Evolutionary conservation across 2,113 vertebrate genomes (phyloP).

Genomic region (Triplophysa rosa): DNA sequence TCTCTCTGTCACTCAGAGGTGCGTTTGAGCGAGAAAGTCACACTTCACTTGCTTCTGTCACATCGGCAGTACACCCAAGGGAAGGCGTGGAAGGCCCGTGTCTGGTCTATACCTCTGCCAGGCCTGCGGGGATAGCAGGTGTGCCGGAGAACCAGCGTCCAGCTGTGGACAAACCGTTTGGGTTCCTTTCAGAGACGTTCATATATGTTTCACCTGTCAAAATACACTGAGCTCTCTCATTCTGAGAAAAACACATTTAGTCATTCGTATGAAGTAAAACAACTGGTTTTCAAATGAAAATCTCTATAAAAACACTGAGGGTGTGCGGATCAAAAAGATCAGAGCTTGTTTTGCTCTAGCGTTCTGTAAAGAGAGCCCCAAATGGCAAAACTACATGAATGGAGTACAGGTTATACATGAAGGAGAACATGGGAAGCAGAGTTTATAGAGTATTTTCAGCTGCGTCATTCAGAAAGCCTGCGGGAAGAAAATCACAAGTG

Average conservation of each 20-base stretch:
- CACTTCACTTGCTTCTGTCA: constrained; percentile 5
- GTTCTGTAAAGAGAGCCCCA: background rate
- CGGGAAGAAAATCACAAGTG: constrained; percentile 15
- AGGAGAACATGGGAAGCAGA: background rate
- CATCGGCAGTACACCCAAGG: background rate
- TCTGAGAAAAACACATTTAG: too few relatives aligned
- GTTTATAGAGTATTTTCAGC: constrained; percentile 25
- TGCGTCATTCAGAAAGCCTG: constrained; percentile 14
- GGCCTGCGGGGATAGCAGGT: constrained; percentile 9
- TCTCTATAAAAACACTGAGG: too few relatives aligned
- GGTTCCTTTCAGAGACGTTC: too few relatives aligned
- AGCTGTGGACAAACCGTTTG: background rate
- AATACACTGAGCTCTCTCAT: too few relatives aligned
- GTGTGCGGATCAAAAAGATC: background rate
- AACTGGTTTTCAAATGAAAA: too few relatives aligned
- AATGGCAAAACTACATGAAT: constrained; percentile 8
- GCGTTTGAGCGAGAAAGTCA: constrained; percentile 3
- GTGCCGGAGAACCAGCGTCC: background rate
- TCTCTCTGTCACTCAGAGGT: constrained; percentile 7
- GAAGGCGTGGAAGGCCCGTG: background rate
- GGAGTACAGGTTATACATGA: constrained; percentile 3
- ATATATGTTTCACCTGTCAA: too few relatives aligned
- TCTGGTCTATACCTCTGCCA: background rate
- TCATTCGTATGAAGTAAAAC: too few relatives aligned
- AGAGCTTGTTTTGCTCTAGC: background rate